These are phyloP conservation scores for Micropoecilia bifurca DNA, from an alignment of 2,797 vertebrate genomes.

Conservation along the genomic window DNA sequence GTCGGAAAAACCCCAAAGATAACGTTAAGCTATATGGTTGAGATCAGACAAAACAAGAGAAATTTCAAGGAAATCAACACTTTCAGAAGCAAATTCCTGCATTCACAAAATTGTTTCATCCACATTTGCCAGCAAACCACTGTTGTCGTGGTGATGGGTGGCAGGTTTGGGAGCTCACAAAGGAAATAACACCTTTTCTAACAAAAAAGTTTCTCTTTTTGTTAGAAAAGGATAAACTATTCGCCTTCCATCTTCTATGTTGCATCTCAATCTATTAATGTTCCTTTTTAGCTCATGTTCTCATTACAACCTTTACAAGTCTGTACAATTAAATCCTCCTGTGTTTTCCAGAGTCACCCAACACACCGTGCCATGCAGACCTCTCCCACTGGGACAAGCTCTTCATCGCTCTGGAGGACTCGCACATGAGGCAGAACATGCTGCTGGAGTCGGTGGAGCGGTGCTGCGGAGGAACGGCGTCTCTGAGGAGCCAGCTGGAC, in stretches of 20 bases:
- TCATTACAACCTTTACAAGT: neutral
- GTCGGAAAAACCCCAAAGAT: neutral
- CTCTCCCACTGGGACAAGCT: slow-evolving; percentile 77
- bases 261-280: neutral
- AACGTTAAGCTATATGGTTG: neutral
- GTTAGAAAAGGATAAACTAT: too few species aligned
- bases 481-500: slow-evolving; percentile 56
- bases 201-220: accelerated
- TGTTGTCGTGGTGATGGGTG: neutral
- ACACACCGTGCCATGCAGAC: slow-evolving; percentile 51
- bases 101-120: neutral
- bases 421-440: slow-evolving; percentile 78
- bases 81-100: neutral
- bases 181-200: neutral
- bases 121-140: neutral
- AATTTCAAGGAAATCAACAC: neutral
- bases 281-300: neutral
- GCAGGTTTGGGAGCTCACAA: neutral
- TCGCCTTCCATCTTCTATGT: neutral
- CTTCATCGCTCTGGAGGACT: slow-evolving; percentile 75
- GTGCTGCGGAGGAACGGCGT: slow-evolving; percentile 43
- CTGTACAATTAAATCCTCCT: slow-evolving; percentile 19
- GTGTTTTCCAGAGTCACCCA: slow-evolving; percentile 22
- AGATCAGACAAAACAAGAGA: neutral
- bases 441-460: slow-evolving; percentile 64